Conservation (phyloP, 2,888 invertebrate species). For the Trissoscelio sp. region DNA sequence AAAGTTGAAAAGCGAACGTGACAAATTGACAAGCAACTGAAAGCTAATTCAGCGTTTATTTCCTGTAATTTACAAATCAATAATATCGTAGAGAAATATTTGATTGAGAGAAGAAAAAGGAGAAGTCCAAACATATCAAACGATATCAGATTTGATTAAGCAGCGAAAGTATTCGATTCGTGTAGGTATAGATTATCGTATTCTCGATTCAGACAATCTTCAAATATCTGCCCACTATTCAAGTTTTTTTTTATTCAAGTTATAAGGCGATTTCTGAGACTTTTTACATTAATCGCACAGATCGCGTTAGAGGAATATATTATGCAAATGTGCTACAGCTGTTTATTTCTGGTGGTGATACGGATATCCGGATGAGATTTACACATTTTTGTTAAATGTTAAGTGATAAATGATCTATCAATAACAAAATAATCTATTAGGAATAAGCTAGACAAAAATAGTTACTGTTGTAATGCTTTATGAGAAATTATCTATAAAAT, state of each 20-base stretch:
- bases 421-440: too few relatives aligned
- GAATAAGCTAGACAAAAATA: too few relatives aligned
- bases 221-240: constrained; percentile 7
- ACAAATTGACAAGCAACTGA: constrained; percentile 3
- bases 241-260: constrained; percentile 14
- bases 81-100: neutral
- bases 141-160: constrained; percentile 17
- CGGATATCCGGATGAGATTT: constrained; percentile 42
- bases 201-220: neutral
- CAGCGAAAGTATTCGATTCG: constrained; percentile 29
- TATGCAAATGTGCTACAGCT: constrained; percentile 28
- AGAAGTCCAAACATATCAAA: too few relatives aligned
- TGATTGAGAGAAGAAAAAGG: neutral
- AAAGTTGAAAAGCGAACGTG: neutral
- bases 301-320: neutral
- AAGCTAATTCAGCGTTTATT: neutral
- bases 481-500: too few relatives aligned
- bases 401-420: too few relatives aligned
- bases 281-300: constrained; percentile 9
- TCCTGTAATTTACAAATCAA: constrained; percentile 26
- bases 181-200: neutral
- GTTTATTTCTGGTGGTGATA: constrained; percentile 12
- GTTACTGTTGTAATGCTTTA: too few relatives aligned
- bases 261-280: too few relatives aligned
- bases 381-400: too few relatives aligned